A percentile compares a stretch with the other conserved stretches of the same genome.
Evolutionary conservation across 92 coral and sea anemone species (phyloP).

Genomic region (Parazoanthus darwini): DNA sequence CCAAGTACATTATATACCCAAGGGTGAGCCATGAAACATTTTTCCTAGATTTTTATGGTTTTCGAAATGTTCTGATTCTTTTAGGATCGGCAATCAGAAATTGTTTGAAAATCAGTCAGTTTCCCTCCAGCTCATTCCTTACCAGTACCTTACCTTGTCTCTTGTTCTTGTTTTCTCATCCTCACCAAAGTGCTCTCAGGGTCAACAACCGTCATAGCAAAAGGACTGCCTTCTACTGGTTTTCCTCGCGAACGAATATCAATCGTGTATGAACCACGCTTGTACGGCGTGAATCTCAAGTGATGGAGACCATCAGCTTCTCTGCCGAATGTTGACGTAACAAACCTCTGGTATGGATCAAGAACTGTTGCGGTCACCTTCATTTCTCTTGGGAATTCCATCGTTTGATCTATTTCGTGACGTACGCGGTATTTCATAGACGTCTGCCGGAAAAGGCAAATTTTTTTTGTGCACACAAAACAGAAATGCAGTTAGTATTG

Average conservation of each 20-base stretch:
- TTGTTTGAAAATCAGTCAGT: neutral
- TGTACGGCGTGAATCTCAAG: conserved; percentile 68
- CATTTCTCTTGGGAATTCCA: conserved; percentile 79
- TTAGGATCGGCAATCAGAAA: too few species aligned
- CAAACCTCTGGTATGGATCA: conserved; percentile 72
- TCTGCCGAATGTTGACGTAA: conserved; percentile 60
- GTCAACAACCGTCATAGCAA: conserved; percentile 64
- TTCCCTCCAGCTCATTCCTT: too few species aligned
- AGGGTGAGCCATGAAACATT: too few species aligned
- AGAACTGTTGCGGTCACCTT: conserved; percentile 71
- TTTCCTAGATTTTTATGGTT: too few species aligned
- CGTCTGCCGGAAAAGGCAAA: neutral
- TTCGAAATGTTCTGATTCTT: too few species aligned
- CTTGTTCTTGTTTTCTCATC: conserved; percentile 57
- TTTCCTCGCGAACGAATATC: conserved; percentile 63
- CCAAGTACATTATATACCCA: too few species aligned
- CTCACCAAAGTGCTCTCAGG: conserved; percentile 76
- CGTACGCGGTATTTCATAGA: conserved; percentile 59
- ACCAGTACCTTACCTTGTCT: neutral
- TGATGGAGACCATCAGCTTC: conserved; percentile 77
- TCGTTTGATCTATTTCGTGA: conserved; percentile 75
- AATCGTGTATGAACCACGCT: conserved; percentile 65
- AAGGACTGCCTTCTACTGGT: conserved; percentile 78
- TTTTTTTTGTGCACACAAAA: neutral
- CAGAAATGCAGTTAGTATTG: too few species aligned